These are phyloP conservation scores for Beris chalybata DNA, from an alignment of 2,888 invertebrate species.

Conservation along the genomic window DNA sequence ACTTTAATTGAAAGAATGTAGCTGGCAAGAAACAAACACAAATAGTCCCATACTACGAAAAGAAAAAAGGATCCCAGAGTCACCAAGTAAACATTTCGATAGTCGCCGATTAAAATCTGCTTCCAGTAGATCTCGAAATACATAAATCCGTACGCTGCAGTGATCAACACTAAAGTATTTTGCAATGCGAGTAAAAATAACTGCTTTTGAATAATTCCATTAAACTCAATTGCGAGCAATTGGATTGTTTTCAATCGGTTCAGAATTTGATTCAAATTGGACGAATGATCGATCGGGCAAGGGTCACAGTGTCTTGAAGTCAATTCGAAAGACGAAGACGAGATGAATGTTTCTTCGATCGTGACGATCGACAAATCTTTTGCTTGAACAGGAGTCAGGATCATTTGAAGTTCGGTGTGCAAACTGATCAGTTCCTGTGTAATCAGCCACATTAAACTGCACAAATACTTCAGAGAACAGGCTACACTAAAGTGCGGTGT, in stretches of 20 bases:
- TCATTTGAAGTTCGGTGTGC: background rate
- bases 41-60: slow-evolving; percentile 16
- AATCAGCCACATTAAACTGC: slow-evolving; percentile 22
- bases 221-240: slow-evolving; percentile 19
- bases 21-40: slow-evolving; percentile 1
- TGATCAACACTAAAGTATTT: slow-evolving; percentile 7
- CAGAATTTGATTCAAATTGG: slow-evolving; percentile 11
- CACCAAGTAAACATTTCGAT: slow-evolving; percentile 7
- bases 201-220: slow-evolving; percentile 17
- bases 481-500: slow-evolving; percentile 22
- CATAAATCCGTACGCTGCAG: slow-evolving; percentile 6
- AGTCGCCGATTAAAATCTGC: slow-evolving; percentile 21
- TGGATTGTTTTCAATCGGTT: slow-evolving; percentile 18
- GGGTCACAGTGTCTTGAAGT: slow-evolving; percentile 4
- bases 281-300: slow-evolving; percentile 13
- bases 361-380: slow-evolving; percentile 4
- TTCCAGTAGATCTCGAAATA: slow-evolving; percentile 25
- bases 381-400: background rate
- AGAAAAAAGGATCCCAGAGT: slow-evolving; percentile 6
- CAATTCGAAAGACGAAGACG: slow-evolving; percentile 11
- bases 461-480: slow-evolving; percentile 16
- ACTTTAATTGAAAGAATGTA: slow-evolving; percentile 14
- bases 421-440: slow-evolving; percentile 8
- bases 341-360: background rate
- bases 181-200: background rate